Conservation (phyloP, 2,888 invertebrate species). For the Gortyna flavago region DNA sequence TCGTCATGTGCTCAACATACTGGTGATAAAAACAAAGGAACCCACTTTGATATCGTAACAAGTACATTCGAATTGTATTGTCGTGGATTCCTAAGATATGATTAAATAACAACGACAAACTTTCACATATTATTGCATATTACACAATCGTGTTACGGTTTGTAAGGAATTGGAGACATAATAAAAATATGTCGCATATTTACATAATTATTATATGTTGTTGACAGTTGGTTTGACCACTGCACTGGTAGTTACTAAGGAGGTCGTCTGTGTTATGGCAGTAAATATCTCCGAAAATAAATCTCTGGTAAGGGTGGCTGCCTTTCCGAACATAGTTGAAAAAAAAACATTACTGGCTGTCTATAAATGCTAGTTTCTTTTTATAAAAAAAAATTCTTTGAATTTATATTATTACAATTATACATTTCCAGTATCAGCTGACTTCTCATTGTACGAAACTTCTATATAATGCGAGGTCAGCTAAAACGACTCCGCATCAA, state of each 20-base stretch:
- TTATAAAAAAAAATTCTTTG: too few relatives aligned
- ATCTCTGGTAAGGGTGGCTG: too few relatives aligned
- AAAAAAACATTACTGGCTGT: too few relatives aligned
- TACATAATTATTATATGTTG: not conserved
- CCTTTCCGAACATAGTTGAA: not conserved
- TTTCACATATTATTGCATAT: conserved; percentile 31
- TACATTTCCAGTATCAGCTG: too few relatives aligned
- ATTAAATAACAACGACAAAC: conserved; percentile 13
- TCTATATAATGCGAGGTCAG: too few relatives aligned
- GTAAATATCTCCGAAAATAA: not conserved
- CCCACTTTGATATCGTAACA: not conserved
- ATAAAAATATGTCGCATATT: not conserved
- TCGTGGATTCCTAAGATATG: not conserved
- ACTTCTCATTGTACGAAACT: too few relatives aligned
- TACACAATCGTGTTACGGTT: conserved; percentile 17
- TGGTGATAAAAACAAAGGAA: not conserved
- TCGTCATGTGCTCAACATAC: not conserved
- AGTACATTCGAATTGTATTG: not conserved
- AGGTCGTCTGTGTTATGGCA: not conserved
- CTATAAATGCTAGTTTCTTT: too few relatives aligned
- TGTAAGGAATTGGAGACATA: not conserved
- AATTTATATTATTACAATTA: too few relatives aligned
- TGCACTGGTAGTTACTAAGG: not conserved
- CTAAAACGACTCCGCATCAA: too few relatives aligned
- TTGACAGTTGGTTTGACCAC: not conserved